Base-by-base conservation (phyloP, 2,797 vertebrate species). In the Emys orbicularis region DNA sequence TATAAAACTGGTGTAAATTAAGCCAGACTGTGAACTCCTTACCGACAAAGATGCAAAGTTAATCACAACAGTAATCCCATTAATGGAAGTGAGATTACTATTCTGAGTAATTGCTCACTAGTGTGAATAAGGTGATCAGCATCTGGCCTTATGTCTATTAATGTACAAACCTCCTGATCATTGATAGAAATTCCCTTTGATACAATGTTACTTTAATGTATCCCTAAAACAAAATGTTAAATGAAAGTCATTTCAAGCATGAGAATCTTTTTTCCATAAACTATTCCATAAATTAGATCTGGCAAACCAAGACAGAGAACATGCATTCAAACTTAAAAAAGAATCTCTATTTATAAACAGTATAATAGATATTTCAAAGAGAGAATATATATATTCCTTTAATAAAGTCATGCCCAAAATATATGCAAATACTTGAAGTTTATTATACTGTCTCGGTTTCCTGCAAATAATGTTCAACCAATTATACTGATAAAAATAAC, bases 121-220 rank as follows among this genome's bases (percentile, higher is more conserved):
- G 77, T 53, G 65, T 3, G 65, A 95, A 85, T 10, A 91, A 3
- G 52, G 13, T n/a, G 72, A 21, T 88, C 34, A 54, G 8, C 27
- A 65, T 68, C 6, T 12, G 37, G 23, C 29, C 31, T 53, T 84
- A 44, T 34, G 29, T 81, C 34, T 81, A 54, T 41, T 10, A 81
- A 52, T 54, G 29, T 81, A 68, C 0, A 0, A 54, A 50, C 4
- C 1, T 83, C 92, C 25, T 18, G 10, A 83, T 16, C 83, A 50
- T 8, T 19, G 31, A 86, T n/a, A 76, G 86, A 94, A 94, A 83
- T 80, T 27, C 12, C 1, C 47, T 76, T 94, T 81, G 65, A 34
- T 56, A 77, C 19, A 41, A 23, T 27, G n/a, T 37, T 47, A 44
- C n/a, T 77, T 44, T 37, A 44, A 77, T 77, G 41, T 77, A 84